Percentiles rank a stretch among this genome's conserved stretches.
These are phyloP conservation scores for Anomalospiza imberbis DNA, from an alignment of 2,797 vertebrate species.

Conservation along the genomic window DNA sequence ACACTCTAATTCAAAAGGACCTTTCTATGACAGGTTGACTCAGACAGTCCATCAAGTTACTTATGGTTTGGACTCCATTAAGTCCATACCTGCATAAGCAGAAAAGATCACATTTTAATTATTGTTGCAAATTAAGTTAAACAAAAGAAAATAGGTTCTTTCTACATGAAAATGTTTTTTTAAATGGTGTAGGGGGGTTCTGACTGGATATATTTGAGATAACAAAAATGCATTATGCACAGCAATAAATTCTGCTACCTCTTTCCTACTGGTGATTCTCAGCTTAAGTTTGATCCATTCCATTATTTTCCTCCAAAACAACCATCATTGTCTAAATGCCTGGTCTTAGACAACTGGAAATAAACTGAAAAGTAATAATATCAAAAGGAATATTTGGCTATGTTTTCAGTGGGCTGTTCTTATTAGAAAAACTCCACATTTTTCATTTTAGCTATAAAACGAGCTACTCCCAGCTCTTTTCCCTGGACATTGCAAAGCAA, in stretches of 20 bases:
- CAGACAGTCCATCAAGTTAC: not conserved
- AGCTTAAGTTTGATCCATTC: not conserved
- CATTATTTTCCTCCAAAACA: not conserved
- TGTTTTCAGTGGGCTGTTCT: not conserved
- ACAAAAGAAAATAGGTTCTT: not conserved
- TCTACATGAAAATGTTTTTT: not conserved
- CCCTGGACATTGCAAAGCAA: not conserved
- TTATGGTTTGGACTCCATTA: not conserved
- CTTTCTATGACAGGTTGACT: not conserved
- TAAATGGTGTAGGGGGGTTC: fast-evolving
- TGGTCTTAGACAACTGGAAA: not conserved
- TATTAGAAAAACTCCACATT: not conserved
- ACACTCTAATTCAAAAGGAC: not conserved
- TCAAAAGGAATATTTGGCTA: not conserved
- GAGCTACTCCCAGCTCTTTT: not conserved
- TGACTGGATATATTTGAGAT: not conserved
- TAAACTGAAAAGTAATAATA: not conserved
- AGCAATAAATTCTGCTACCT: not conserved
- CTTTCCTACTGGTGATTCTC: not conserved
- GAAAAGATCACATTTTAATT: not conserved
- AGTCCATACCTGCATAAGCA: not conserved
- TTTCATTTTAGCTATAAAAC: slow-evolving; percentile 21
- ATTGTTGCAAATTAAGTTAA: not conserved
- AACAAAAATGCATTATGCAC: not conserved
- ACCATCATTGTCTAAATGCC: not conserved